Conservation (phyloP, 1,140 invertebrate species). For the Drosophila pallidifrons region DNA sequence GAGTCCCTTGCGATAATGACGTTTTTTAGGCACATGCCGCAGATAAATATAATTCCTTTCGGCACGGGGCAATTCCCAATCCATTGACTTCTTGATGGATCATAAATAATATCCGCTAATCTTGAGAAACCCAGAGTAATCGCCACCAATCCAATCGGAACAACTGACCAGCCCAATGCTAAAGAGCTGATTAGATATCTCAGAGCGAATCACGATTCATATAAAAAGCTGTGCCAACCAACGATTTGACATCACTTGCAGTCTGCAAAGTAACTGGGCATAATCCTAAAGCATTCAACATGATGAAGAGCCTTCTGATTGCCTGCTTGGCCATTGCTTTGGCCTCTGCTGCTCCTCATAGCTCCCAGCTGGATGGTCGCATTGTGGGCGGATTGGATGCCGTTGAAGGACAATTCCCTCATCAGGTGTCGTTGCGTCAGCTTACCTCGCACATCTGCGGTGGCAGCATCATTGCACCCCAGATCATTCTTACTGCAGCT, state of each 20-base stretch:
- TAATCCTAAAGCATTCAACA: background rate
- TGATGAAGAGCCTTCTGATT: constrained; percentile 2
- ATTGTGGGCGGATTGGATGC: constrained; percentile 62
- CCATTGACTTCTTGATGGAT: background rate
- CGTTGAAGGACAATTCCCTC: constrained; percentile 50
- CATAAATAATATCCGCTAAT: constrained; percentile 6
- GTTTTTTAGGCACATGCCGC: background rate
- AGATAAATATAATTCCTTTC: background rate
- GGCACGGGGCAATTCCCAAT: constrained; percentile 11
- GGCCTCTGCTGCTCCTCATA: background rate
- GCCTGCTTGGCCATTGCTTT: background rate
- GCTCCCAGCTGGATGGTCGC: constrained; percentile 11
- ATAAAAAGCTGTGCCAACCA: background rate
- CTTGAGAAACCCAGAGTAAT: constrained; percentile 1
- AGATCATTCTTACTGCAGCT: constrained; percentile 2
- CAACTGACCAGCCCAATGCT: background rate
- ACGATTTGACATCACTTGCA: constrained; percentile 1
- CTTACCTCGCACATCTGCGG: background rate
- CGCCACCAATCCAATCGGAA: too few relatives aligned
- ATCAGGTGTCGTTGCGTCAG: constrained; percentile 52
- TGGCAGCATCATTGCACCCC: background rate
- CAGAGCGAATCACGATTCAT: background rate
- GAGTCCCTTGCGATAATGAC: background rate
- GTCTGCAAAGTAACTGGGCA: background rate
- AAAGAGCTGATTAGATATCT: background rate